These are phyloP conservation scores for Hypotaenidia philippensis DNA, from an alignment of 2,797 vertebrate genomes.

Conservation along the genomic window DNA sequence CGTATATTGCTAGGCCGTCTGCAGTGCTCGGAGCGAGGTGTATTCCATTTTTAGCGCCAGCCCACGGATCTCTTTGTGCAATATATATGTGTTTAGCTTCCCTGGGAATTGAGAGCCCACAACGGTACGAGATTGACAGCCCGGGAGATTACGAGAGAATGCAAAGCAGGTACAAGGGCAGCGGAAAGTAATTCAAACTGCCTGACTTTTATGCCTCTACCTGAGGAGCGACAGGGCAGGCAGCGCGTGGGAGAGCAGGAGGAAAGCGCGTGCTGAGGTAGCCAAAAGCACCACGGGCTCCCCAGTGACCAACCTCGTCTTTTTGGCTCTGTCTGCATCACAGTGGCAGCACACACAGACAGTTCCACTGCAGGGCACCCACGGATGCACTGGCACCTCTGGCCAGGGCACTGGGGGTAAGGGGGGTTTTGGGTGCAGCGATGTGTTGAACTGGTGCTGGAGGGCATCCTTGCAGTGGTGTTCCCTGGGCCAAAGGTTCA, in stretches of 20 bases:
- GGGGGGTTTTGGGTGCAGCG: not conserved
- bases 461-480: rapidly evolving
- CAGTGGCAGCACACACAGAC: rapidly evolving
- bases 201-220: not conserved
- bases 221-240: rapidly evolving
- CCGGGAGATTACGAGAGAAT: constrained; percentile 18
- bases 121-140: not conserved
- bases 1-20: constrained; percentile 24
- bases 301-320: rapidly evolving
- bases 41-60: constrained; percentile 1
- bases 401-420: not conserved
- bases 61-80: constrained; percentile 40
- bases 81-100: constrained; percentile 23
- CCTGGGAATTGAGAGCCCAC: constrained; percentile 27
- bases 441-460: rapidly evolving
- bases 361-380: not conserved
- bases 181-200: not conserved
- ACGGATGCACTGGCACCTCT: not conserved
- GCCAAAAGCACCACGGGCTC: not conserved
- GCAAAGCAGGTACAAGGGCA: constrained; percentile 58
- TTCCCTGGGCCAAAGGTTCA: not conserved
- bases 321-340: not conserved
- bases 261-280: not conserved
- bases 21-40: constrained; percentile 29
- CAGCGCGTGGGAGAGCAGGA: not conserved